Base-by-base conservation (phyloP, 1,140 invertebrate species). In the Lepidurus packardi region DNA sequence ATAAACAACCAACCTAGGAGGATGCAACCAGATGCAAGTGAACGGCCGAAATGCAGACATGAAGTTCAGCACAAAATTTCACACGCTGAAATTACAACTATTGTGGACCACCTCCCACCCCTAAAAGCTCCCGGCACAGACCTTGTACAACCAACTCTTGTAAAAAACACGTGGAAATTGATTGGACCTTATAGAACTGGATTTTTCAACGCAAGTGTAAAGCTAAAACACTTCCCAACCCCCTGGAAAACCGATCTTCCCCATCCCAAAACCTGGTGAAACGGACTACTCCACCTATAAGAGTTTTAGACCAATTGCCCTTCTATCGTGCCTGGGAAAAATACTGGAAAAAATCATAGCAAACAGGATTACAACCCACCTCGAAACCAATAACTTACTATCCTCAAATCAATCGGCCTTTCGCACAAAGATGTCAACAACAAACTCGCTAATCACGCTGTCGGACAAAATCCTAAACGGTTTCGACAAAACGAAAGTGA, bases 401-500 rank as follows among this genome's bases (percentile, higher is more conserved):
- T 77, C 75, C 13, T 5, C 34, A 9, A 42, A 77, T 16, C 75
- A 77, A 24, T 53, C 24, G 10, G 75, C 43, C 47, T 77, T 77
- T n/a, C 75, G 75, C 16, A 65, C 43, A 65, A 77, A 44, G 0
- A 77, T 13, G 34, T 77, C 43, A 7, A 77, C 75, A 13, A 77
- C 25, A 10, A 41, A 45, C 10, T 13, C 75, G 7, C 7, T 77
- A 13, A 25, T 44, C 1, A 10, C 43, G 6, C 43, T 77, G 42
- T 45, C 43, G 8, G 75, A 77, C 43, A 77, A 77, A 77, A 45
- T 77, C 5, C 43, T 77, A 7, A 25, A 77, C 9, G 75, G 75
- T 13, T 77, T 77, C 24, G 75, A 77, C 41, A 45, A 77, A 44
- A 47, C 43, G 7, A 77, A 77, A 77, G 43, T 77, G 9, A 77